phyloP scores from a whole-genome alignment of 2,888 invertebrate species.

The Zaprionus bogoriensis region DNA sequence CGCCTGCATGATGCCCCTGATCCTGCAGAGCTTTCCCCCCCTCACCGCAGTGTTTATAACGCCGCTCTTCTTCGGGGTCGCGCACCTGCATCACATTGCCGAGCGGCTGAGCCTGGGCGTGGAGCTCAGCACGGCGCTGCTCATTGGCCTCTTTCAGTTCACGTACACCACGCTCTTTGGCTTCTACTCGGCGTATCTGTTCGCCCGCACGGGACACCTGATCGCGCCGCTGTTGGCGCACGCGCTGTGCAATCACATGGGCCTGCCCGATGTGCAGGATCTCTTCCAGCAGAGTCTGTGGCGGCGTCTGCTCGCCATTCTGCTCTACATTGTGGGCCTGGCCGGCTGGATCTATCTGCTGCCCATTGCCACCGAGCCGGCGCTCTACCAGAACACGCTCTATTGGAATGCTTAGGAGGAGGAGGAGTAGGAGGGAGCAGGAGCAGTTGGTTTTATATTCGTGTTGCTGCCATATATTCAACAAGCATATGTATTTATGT shows the following conservation, averaged over 20 bases:
- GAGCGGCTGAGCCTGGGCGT: constrained; percentile 90
- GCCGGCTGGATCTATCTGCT: constrained; percentile 90
- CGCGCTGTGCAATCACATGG: constrained; percentile 98
- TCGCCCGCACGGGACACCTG: constrained; percentile 95
- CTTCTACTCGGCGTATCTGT: constrained; percentile 95
- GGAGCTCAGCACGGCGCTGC: constrained; percentile 87
- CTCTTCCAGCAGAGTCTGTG: constrained; percentile 84
- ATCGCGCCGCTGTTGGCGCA: constrained; percentile 94
- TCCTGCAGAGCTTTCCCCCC: constrained; percentile 91
- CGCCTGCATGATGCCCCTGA: constrained; percentile 96
- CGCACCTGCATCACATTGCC: constrained; percentile 95
- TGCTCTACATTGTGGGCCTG: constrained; percentile 90
- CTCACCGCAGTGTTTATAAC: constrained; percentile 91
- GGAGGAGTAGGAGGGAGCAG: no score
- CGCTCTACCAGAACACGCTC: constrained; percentile 86
- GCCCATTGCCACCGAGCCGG: constrained; percentile 89
- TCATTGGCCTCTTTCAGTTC: constrained; percentile 93
- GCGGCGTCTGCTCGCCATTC: constrained; percentile 86
- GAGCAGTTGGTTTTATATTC: not conserved
- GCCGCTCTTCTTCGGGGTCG: constrained; percentile 96
- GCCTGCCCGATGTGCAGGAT: constrained; percentile 94
- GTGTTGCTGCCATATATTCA: constrained; percentile 53
- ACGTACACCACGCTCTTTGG: constrained; percentile 96
- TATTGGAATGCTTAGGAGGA: constrained; percentile 84
- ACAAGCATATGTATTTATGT: constrained; percentile 20